phyloP scores from a whole-genome alignment of 2,888 invertebrate species.

The Auanema sp. region DNA sequence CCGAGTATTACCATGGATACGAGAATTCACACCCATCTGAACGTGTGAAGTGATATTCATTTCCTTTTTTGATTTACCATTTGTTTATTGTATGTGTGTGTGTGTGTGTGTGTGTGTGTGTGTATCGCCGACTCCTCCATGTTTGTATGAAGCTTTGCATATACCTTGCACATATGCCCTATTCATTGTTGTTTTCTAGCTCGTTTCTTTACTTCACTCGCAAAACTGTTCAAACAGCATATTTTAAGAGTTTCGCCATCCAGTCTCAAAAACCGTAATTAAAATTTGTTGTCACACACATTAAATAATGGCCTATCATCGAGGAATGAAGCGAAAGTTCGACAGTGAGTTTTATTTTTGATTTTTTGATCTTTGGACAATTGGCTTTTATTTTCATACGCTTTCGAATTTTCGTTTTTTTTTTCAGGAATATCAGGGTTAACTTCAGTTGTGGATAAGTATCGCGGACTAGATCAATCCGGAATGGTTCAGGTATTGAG shows the following conservation, averaged over 20 bases:
- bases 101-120: too few species aligned
- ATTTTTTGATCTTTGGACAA: neutral
- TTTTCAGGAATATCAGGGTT: constrained; percentile 34
- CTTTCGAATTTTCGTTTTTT: neutral
- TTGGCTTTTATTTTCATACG: neutral
- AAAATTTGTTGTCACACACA: too few species aligned
- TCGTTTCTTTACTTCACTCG: neutral
- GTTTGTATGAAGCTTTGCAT: too few species aligned
- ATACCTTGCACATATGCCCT: too few species aligned
- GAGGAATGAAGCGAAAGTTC: constrained; percentile 29
- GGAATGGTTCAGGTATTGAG: constrained; percentile 30
- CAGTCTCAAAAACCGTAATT: neutral
- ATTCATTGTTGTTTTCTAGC: neutral
- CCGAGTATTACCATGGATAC: too few species aligned
- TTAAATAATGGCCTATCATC: constrained; percentile 2
- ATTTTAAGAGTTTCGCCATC: constrained; percentile 2
- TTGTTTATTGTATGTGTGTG: too few species aligned
- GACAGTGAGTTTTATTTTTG: constrained; percentile 31
- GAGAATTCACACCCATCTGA: too few species aligned
- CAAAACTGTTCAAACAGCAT: neutral
- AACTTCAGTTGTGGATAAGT: constrained; percentile 24
- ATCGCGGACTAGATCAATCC: constrained; percentile 36
- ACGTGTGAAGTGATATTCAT: too few species aligned
- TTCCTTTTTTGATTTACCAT: too few species aligned
- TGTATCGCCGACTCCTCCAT: too few species aligned